These are phyloP conservation scores for Hemithea aestivaria DNA, from an alignment of 2,888 invertebrate genomes.

Conservation along the genomic window DNA sequence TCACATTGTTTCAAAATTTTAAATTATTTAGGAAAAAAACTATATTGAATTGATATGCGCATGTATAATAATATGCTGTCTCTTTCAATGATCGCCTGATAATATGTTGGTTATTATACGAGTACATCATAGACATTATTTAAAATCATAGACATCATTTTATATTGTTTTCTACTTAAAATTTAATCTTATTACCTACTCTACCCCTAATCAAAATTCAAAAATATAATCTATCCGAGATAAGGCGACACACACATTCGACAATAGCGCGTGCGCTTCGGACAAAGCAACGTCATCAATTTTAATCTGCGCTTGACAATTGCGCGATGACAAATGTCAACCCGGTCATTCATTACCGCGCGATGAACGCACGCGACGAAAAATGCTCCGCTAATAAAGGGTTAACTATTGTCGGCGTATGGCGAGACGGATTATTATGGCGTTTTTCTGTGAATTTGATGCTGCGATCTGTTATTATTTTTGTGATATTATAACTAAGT, in stretches of 20 bases:
- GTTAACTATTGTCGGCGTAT: constrained; percentile 65
- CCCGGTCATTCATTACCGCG: constrained; percentile 69
- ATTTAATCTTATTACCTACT: constrained; percentile 10
- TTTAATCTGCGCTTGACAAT: constrained; percentile 76
- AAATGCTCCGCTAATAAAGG: constrained; percentile 70
- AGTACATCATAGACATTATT: too few relatives aligned
- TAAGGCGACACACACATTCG: constrained; percentile 45
- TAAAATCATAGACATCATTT: too few relatives aligned
- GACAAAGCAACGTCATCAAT: constrained; percentile 77
- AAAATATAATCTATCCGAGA: constrained; percentile 52
- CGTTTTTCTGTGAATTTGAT: constrained; percentile 18
- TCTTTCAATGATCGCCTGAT: too few relatives aligned
- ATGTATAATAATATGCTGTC: too few relatives aligned
- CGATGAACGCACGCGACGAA: constrained; percentile 58
- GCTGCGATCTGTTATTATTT: constrained; percentile 4
- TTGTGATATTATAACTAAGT: too few relatives aligned
- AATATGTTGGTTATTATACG: too few relatives aligned
- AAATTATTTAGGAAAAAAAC: too few relatives aligned
- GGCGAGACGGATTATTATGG: constrained; percentile 53
- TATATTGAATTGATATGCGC: too few relatives aligned
- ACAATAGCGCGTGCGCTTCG: constrained; percentile 58
- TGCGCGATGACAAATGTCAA: constrained; percentile 78
- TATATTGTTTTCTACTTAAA: too few relatives aligned
- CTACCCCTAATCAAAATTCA: constrained; percentile 38
- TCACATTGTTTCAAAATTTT: too few relatives aligned